phyloP scores from a whole-genome alignment of 2,888 invertebrate species.

The Apamea monoglypha region DNA sequence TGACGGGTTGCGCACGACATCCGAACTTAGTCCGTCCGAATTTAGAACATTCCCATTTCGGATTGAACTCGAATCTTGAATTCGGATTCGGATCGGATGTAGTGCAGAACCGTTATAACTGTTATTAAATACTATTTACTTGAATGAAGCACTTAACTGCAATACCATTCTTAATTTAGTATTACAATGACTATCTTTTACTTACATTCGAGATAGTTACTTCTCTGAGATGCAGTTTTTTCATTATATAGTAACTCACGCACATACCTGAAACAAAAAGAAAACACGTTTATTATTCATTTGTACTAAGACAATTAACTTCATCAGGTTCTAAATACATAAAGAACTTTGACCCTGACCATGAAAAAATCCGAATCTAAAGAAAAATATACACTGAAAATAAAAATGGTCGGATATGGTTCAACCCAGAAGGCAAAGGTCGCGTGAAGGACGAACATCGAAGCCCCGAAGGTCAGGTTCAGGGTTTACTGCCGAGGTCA shows the following conservation, averaged over 20 bases:
- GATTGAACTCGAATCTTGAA: too few species aligned
- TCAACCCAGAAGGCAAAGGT: constrained; percentile 51
- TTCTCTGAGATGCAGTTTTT: too few species aligned
- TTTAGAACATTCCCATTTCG: too few species aligned
- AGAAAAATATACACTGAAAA: constrained; percentile 32
- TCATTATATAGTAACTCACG: background rate
- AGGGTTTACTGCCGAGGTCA: constrained; percentile 60
- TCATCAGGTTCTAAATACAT: background rate
- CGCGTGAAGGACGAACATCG: constrained; percentile 62
- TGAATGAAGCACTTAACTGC: too few species aligned
- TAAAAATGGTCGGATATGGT: constrained; percentile 41
- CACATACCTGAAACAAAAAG: constrained; percentile 67
- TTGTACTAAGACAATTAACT: background rate
- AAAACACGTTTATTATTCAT: constrained; percentile 13
- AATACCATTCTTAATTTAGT: too few species aligned
- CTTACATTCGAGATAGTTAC: constrained; percentile 12
- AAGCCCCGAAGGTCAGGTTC: constrained; percentile 63
- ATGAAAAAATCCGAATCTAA: background rate
- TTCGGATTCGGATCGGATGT: too few species aligned
- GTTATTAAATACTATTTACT: too few species aligned
- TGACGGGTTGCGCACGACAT: too few species aligned
- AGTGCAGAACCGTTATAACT: too few species aligned
- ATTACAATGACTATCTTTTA: background rate
- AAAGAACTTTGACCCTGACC: background rate
- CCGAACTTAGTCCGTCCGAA: too few species aligned